Evolutionary conservation across 92 coral and sea anemone species (phyloP).

Genomic region (Pocillopora meandrina): DNA sequence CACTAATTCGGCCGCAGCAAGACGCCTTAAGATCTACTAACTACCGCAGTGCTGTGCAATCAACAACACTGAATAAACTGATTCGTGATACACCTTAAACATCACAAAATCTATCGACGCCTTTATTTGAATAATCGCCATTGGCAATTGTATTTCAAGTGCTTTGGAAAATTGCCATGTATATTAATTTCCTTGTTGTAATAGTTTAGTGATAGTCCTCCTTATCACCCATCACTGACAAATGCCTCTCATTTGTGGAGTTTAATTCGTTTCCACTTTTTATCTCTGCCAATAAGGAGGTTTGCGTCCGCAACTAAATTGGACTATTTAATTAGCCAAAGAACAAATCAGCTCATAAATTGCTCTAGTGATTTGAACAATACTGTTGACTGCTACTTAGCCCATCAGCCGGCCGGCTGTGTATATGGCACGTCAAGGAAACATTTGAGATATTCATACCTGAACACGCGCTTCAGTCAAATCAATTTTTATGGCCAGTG

Average conservation of each 20-base stretch:
- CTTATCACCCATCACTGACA: constrained; percentile 53
- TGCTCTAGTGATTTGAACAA: constrained; percentile 45
- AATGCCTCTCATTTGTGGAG: constrained; percentile 53
- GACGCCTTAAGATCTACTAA: constrained; percentile 34
- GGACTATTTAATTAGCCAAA: constrained; percentile 80
- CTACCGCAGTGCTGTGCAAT: constrained; percentile 30
- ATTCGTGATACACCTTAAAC: constrained; percentile 6
- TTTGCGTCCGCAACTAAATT: constrained; percentile 66
- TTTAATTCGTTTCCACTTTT: constrained; percentile 45
- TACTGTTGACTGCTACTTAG: constrained; percentile 13
- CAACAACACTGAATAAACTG: constrained; percentile 8
- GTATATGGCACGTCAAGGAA: background rate
- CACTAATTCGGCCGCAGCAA: constrained; percentile 36
- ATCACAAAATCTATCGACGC: constrained; percentile 20
- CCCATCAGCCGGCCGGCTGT: background rate
- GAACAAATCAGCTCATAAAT: constrained; percentile 54
- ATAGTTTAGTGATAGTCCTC: constrained; percentile 42
- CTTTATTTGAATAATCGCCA: constrained; percentile 21
- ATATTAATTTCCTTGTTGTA: constrained; percentile 51
- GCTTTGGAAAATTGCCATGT: constrained; percentile 25
- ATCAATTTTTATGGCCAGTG: constrained; percentile 95
- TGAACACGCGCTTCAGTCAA: constrained; percentile 98
- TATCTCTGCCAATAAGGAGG: constrained; percentile 70
- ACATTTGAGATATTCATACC: constrained; percentile 47
- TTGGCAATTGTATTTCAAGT: constrained; percentile 35